A percentile compares a stretch with the other conserved stretches of the same genome.
Conservation (phyloP, 1,140 invertebrate species). For the Eurosta solidaginis region DNA sequence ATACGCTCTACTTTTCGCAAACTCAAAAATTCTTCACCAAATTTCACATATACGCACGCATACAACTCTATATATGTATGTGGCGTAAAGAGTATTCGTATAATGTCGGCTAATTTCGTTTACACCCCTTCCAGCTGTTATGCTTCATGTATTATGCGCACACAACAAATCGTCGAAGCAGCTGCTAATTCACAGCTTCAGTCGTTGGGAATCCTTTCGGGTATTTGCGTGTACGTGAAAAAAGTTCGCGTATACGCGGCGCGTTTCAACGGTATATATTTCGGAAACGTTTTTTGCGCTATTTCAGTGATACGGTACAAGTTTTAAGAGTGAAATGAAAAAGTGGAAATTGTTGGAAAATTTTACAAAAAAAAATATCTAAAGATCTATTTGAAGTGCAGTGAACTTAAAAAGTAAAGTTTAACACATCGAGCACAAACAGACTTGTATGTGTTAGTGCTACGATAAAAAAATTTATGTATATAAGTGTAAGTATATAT, state of each 20-base stretch:
- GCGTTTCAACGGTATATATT: background rate
- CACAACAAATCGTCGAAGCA: background rate
- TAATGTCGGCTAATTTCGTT: background rate
- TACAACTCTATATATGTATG: too few relatives aligned
- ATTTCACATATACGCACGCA: too few relatives aligned
- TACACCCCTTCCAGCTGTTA: background rate
- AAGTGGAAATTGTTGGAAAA: too few relatives aligned
- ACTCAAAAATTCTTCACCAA: too few relatives aligned
- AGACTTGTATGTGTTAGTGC: too few relatives aligned
- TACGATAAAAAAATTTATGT: background rate
- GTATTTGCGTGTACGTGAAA: background rate
- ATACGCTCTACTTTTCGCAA: too few relatives aligned
- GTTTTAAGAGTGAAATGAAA: too few relatives aligned
- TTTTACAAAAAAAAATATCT: too few relatives aligned
- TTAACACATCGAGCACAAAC: too few relatives aligned
- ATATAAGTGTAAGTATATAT: background rate
- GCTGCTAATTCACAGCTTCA: slow-evolving; percentile 3
- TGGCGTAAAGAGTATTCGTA: too few relatives aligned
- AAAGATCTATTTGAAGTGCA: too few relatives aligned
- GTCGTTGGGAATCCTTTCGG: slow-evolving; percentile 22
- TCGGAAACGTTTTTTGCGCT: background rate
- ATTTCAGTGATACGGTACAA: background rate
- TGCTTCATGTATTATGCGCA: background rate
- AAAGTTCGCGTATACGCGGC: background rate
- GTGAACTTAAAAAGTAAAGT: too few relatives aligned